A percentile compares a stretch with the other conserved stretches of the same genome.
Conservation (phyloP, 2,797 vertebrate species). For the Bradypus variegatus region DNA sequence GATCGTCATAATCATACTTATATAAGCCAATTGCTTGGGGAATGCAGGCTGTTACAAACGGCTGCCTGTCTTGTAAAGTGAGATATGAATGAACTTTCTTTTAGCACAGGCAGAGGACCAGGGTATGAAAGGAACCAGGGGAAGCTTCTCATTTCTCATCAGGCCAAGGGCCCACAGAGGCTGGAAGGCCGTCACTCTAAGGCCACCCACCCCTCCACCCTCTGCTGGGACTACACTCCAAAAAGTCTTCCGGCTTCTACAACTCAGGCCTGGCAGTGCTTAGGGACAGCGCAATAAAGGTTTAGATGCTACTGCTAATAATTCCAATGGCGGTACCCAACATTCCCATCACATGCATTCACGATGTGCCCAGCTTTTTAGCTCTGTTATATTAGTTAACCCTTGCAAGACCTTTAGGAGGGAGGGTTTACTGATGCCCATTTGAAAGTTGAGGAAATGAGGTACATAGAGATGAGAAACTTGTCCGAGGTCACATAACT, state of each 20-base stretch:
- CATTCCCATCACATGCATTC: rapidly evolving
- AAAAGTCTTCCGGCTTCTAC: background rate
- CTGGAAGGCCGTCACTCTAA: background rate
- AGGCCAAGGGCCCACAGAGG: background rate
- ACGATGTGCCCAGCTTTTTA: rapidly evolving
- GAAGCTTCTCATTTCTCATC: background rate
- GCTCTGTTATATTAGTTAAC: no score
- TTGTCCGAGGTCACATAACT: background rate
- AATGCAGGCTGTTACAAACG: constrained; percentile 33
- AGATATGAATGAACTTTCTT: constrained; percentile 13
- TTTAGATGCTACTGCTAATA: background rate
- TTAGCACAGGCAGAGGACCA: background rate
- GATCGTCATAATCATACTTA: constrained; percentile 19
- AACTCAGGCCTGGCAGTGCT: background rate
- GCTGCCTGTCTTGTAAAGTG: constrained; percentile 25
- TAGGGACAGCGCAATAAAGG: rapidly evolving
- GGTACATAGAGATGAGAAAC: background rate
- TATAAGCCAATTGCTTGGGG: background rate
- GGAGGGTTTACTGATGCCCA: background rate
- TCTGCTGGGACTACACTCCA: background rate
- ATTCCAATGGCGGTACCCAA: no score
- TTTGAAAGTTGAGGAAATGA: background rate
- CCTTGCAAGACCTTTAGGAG: rapidly evolving
- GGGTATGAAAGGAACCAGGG: background rate
- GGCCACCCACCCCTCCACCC: background rate